Evolutionary conservation across 2,888 invertebrate species (phyloP).

Genomic region (Tineola bisselliella): DNA sequence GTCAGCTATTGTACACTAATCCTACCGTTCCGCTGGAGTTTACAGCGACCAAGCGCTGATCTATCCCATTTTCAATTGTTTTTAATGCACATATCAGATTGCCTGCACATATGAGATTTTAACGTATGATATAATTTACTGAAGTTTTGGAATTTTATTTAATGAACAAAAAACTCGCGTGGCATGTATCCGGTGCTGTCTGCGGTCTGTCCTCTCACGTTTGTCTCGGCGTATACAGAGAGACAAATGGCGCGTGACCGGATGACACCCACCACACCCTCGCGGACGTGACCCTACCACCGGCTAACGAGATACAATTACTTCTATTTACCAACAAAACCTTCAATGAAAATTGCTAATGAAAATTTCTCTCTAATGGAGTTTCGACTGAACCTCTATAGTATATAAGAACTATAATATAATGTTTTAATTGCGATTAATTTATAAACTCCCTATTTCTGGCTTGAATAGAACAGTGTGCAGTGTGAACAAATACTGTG

Average conservation of each 20-base stretch:
- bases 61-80: too few species aligned
- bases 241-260: slow-evolving; percentile 14
- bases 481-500: not conserved
- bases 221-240: not conserved
- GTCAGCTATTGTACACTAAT: slow-evolving; percentile 59
- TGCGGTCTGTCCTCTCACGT: slow-evolving; percentile 1
- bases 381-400: too few species aligned
- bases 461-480: not conserved
- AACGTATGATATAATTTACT: too few species aligned
- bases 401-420: too few species aligned
- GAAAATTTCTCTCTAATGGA: too few species aligned
- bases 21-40: slow-evolving; percentile 28
- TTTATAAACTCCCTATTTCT: too few species aligned
- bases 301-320: slow-evolving; percentile 10
- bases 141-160: too few species aligned
- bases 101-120: too few species aligned
- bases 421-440: too few species aligned
- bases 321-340: not conserved
- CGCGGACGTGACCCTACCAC: slow-evolving; percentile 10
- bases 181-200: not conserved
- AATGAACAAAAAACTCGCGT: too few species aligned
- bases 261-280: not conserved
- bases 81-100: too few species aligned
- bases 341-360: not conserved
- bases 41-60: slow-evolving; percentile 23